phyloP scores from a whole-genome alignment of 2,113 vertebrate genomes.

The Leptobrachium leishanense region DNA sequence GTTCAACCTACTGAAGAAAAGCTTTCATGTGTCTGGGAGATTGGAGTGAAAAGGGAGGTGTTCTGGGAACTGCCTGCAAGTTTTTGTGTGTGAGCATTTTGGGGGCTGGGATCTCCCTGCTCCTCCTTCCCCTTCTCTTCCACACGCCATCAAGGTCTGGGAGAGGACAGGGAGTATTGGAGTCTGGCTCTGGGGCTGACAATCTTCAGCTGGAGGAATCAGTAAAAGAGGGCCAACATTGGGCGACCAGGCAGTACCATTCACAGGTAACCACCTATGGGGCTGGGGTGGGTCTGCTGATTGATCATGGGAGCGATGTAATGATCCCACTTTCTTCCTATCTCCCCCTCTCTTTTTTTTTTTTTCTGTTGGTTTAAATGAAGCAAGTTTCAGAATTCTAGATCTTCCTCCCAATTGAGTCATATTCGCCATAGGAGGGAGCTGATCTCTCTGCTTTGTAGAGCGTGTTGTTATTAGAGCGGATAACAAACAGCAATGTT shows the following conservation, averaged over 20 bases:
- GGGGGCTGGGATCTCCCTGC: conserved; percentile 43
- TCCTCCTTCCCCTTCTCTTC: conserved; percentile 35
- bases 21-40: conserved; percentile 4
- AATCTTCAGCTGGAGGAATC: not conserved
- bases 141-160: conserved; percentile 45
- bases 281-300: not conserved
- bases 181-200: conserved; percentile 2
- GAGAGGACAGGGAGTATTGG: conserved; percentile 2
- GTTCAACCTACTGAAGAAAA: not conserved
- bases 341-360: not conserved
- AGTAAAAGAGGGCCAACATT: not conserved
- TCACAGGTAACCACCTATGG: conserved; percentile 16
- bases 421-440: no score
- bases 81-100: conserved; percentile 33
- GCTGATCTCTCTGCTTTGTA: no score
- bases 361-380: not conserved
- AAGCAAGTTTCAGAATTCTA: not conserved
- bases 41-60: conserved; percentile 39
- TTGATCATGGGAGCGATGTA: not conserved
- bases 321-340: not conserved
- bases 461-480: no score
- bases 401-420: not conserved
- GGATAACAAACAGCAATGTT: no score
- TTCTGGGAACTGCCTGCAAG: conserved; percentile 18
- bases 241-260: not conserved